Base-by-base conservation (phyloP, 1,140 invertebrate genomes). In the Drosophila trapezifrons region DNA sequence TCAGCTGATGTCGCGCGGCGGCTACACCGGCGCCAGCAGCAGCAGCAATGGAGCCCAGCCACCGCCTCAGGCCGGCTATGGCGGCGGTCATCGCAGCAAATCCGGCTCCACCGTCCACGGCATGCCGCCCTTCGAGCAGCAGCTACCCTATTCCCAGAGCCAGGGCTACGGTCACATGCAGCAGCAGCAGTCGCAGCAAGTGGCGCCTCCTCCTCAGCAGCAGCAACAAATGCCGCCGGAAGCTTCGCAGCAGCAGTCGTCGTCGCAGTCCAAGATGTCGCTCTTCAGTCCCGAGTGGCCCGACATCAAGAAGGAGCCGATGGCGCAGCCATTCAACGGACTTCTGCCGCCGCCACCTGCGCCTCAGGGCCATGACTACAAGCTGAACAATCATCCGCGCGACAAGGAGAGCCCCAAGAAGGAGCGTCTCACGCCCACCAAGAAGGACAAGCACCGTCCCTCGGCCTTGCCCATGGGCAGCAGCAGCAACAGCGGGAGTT, bases 221-320 rank as follows among this genome's bases (percentile, higher is more conserved):
- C 70, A 79, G 43, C 46, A 54, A 35, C 71, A 72, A 38, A 51
- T 72, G 17, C 51, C 59, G 8, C 37, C 40, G 8, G 78, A 75
- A 3, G 59, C 77, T 12, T 10, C 52, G 6, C 47, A 54, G 37
- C 27, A 32, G 22, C 58, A 37, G 25, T 40, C 27, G 10, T 43
- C 55, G 15, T 38, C 65, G 13, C 87, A 82, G 43, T 62, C 47
- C 40, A 78, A 87, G 51, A 80, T 89, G 17, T 92, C 91, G 1
- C 64, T 92, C 35, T 92, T 92, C 37, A 92, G 91, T 60, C 91
- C 91, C 10, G 91, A 92, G 32, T 91, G 86, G 86, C 82, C 63
- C 15, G 89, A 91, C 25, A 76, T 87, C 5, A 91, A 91, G 54
- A 70, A 76, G 49, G 90, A 90, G 13, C 43, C 79, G 1, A 13